Evolutionary conservation across 1,140 invertebrate species (phyloP).

Genomic region (Drosophila sp.): DNA sequence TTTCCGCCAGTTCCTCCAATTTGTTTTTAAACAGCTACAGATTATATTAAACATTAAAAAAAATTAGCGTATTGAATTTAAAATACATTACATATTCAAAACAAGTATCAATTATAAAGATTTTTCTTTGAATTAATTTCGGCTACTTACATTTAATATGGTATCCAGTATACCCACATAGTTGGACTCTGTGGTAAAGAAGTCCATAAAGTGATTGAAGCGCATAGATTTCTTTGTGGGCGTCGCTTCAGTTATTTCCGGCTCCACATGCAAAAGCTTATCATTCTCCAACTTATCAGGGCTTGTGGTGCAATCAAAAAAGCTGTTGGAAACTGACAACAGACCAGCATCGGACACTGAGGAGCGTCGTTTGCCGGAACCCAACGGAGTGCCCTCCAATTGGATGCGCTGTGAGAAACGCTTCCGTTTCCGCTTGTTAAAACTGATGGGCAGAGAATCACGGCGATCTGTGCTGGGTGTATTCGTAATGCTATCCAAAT

Average conservation of each 20-base stretch:
- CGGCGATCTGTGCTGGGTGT: constrained; percentile 85
- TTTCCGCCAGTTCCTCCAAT: constrained; percentile 91
- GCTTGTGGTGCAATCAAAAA: constrained; percentile 93
- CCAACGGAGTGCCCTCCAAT: constrained; percentile 76
- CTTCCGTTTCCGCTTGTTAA: constrained; percentile 89
- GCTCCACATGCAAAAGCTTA: constrained; percentile 84
- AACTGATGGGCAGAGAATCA: constrained; percentile 86
- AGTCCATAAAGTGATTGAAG: constrained; percentile 94
- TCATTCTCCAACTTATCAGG: constrained; percentile 87
- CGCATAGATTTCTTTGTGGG: constrained; percentile 88
- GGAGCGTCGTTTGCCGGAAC: constrained; percentile 89
- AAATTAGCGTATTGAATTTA: too few relatives aligned
- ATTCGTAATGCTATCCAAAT: constrained; percentile 84
- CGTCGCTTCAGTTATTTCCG: constrained; percentile 85
- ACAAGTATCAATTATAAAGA: too few relatives aligned
- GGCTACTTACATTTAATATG: constrained; percentile 90
- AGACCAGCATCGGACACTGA: constrained; percentile 93
- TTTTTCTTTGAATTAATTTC: too few relatives aligned
- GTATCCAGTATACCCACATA: constrained; percentile 98
- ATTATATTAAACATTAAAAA: constrained; percentile 17
- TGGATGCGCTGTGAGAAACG: constrained; percentile 85
- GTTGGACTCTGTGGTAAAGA: constrained; percentile 98
- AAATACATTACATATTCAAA: too few relatives aligned
- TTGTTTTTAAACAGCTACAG: constrained; percentile 96
- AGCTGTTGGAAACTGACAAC: constrained; percentile 92